Base-by-base conservation (phyloP, 2,888 invertebrate genomes). In the Xestia c-nigrum region DNA sequence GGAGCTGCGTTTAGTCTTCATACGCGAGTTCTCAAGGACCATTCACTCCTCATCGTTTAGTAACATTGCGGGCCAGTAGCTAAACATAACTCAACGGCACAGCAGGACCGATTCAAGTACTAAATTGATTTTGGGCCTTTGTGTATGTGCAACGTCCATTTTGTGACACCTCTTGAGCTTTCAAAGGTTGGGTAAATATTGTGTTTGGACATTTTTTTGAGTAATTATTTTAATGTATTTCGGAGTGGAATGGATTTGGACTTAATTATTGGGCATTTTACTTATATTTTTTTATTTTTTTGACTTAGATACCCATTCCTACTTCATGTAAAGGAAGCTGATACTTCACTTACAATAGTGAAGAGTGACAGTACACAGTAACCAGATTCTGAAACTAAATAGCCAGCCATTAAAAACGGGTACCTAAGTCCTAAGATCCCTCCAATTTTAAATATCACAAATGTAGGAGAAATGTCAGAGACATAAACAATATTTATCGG, bases 51-150 rank as follows among this genome's bases (percentile, higher is more conserved):
- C 84, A 92, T 93, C 92, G 92, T 95, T 94, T 93, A 90, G 91
- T 90, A 95, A 95, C 95, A 96, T 93, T 92, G 92, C 89, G 91
- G 91, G 85, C 84, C 84, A 86, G 91, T 89, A 90, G 87, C 81
- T 85, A 87, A 84, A 80, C 79, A 85, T 89, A 90, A 86, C 82
- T 85, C 87, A 83, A 80, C 79, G 83, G 69, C 85, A 84, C 92
- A 91, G 92, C 91, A 87, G 90, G 92, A 81, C 66, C 73, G 52
- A 76, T 80, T 82, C 61, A 74, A 87, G 84, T 55, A 80, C 75
- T 74, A 80, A 80, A 87, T 79, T 72, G 78, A 81, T 83, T 61
- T 78, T 55, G 24, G 68, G 40, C 64, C 67, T 80, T 86, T 88
- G 69, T 87, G 38, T 52, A 50, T 80, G 84, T 82, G 77, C 70